Conservation (phyloP, 1,140 invertebrate species). For the Euglossa dilemma region DNA sequence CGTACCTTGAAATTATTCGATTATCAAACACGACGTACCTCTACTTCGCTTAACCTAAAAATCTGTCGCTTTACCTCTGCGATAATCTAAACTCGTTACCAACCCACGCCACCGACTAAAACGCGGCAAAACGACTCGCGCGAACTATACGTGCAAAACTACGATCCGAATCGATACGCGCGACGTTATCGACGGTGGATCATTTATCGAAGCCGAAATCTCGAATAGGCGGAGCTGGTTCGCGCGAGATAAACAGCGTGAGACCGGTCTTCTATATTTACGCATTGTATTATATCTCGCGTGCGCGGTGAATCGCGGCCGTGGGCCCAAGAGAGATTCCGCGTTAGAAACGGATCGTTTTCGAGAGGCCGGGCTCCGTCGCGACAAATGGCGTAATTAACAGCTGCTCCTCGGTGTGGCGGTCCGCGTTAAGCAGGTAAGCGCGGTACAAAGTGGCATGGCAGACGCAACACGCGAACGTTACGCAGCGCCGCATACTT, state of each 20-base stretch:
- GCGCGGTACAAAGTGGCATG: conserved; percentile 7
- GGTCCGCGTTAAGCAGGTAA: conserved; percentile 20
- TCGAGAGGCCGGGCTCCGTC: not conserved
- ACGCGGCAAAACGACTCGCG: no score
- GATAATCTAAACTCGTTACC: no score
- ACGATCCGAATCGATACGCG: no score
- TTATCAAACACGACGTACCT: no score
- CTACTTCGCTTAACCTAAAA: no score
- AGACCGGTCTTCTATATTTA: not conserved
- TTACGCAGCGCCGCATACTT: not conserved
- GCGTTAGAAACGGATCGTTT: conserved; percentile 1
- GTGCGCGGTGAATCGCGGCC: not conserved
- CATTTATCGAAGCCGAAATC: not conserved
- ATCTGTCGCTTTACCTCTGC: no score
- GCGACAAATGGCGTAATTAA: conserved; percentile 41
- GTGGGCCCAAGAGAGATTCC: not conserved
- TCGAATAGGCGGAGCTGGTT: no score
- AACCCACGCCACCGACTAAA: no score
- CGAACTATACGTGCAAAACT: no score
- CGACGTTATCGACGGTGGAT: not conserved
- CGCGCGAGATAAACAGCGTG: no score
- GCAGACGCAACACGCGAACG: not conserved
- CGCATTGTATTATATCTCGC: not conserved
- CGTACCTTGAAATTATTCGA: no score
- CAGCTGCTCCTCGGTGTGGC: conserved; percentile 4